Evolutionary conservation across 2,113 vertebrate genomes (phyloP), one percentile per base, ranked within the genome.

Genomic region (Anolis carolinensis): DNA sequence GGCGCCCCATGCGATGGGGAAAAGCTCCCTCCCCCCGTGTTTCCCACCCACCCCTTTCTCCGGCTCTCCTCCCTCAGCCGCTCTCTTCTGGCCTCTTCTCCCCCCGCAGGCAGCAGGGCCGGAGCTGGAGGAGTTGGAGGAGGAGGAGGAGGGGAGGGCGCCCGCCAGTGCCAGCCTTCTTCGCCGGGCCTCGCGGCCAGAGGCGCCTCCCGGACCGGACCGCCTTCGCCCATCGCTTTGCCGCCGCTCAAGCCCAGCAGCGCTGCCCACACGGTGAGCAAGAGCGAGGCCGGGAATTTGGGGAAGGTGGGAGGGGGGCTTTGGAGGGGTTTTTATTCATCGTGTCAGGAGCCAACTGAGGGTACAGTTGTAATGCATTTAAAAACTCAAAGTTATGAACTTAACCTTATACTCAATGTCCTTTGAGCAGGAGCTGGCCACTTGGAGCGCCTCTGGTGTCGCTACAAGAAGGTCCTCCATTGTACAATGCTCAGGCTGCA

Each of bases 171-270:
- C 90, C 95, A 96, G 91, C 87, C 95, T 87, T 96, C 95, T 87
- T 96, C 95, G 93, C 97, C 93, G 84, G 93, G 96, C 89, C 91
- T 96, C 62, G 94, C 95, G 83, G 95, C 95, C 36, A 96, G 95
- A 92, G 96, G 95, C 90, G 94, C 93, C 79, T 95, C 97, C 90
- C 95, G 96, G 91, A 92, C 93, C 90, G 96, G 95, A 94, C 95
- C 96, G 77, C 94, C 96, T 84, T 97, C 97, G 68, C 96, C 96
- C 18, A 90, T 97, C 90, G 96, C 96, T 92, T 89, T 98, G 95
- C 97, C 97, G 83, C 97, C 97, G 81, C 97, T 98, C 91, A 96
- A 97, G 95, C 95, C 96, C 94, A 95, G 93, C 95, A 97, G 96
- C 96, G 91, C 95, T 25, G 93, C 96, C 34, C 95, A 96, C 85